A percentile compares a stretch with the other conserved stretches of the same genome.
Conservation (phyloP, 2,888 invertebrate species). For the Caradrina clavipalpis region DNA sequence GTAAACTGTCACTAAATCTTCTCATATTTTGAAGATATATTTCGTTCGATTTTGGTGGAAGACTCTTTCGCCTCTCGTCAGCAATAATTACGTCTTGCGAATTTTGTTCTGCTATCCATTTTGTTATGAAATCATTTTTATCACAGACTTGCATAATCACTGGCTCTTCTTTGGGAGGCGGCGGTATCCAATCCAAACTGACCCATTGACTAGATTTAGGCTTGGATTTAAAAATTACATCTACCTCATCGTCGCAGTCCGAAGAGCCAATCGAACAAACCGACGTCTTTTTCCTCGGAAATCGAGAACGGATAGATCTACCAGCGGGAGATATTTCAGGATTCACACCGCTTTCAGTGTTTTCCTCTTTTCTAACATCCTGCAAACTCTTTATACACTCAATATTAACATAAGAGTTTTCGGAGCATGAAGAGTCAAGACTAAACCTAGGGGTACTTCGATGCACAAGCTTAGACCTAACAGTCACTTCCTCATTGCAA, state of each 20-base stretch:
- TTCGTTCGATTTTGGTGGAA: slow-evolving; percentile 89
- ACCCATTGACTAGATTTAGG: slow-evolving; percentile 91
- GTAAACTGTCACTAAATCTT: slow-evolving; percentile 88
- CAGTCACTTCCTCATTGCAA: slow-evolving; percentile 80
- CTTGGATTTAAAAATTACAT: slow-evolving; percentile 90
- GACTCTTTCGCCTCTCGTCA: slow-evolving; percentile 87
- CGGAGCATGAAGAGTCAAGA: slow-evolving; percentile 90
- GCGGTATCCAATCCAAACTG: slow-evolving; percentile 90
- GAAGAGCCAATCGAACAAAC: slow-evolving; percentile 90
- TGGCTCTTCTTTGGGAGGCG: slow-evolving; percentile 88
- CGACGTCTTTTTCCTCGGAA: slow-evolving; percentile 88
- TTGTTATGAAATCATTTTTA: slow-evolving; percentile 90
- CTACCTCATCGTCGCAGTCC: slow-evolving; percentile 89
- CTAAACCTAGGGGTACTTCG: slow-evolving; percentile 88
- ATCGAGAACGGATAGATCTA: slow-evolving; percentile 84
- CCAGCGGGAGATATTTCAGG: slow-evolving; percentile 80
- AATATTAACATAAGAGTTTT: slow-evolving; percentile 90
- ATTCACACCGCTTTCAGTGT: slow-evolving; percentile 74
- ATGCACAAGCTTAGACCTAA: slow-evolving; percentile 83
- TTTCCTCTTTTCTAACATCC: slow-evolving; percentile 88
- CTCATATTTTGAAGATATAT: slow-evolving; percentile 88
- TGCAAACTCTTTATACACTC: slow-evolving; percentile 89
- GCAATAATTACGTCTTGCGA: slow-evolving; percentile 84
- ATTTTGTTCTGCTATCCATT: slow-evolving; percentile 90
- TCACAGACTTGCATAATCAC: slow-evolving; percentile 89